Evolutionary conservation across 35 echinoderm and acorn worm species (phyloP).

Genomic region (Ophiothrix spiculata): DNA sequence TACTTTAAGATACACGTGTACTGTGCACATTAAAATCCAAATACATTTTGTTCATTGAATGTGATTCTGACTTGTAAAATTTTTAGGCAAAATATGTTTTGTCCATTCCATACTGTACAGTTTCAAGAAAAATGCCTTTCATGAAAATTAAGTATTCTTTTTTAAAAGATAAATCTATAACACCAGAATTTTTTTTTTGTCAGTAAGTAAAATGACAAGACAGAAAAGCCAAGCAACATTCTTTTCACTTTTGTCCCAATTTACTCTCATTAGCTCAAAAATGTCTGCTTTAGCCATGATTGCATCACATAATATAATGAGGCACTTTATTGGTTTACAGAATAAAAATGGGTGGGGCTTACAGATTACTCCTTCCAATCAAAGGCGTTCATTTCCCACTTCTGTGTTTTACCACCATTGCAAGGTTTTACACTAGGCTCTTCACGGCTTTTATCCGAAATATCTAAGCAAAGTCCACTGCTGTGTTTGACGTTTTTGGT

Average conservation of each 20-base stretch:
- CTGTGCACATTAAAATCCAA: too few species aligned
- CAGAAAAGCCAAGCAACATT: background rate
- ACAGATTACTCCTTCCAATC: slow-evolving; percentile 25
- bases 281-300: background rate
- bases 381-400: slow-evolving; percentile 80
- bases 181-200: background rate
- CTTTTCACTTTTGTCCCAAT: background rate
- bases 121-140: too few species aligned
- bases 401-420: slow-evolving; percentile 72
- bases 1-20: too few species aligned
- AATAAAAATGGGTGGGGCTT: background rate
- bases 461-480: slow-evolving; percentile 84
- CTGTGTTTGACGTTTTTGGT: slow-evolving; percentile 93
- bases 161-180: background rate
- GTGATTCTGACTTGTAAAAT: too few species aligned
- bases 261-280: background rate
- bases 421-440: slow-evolving; percentile 82
- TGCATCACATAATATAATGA: background rate
- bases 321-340: background rate
- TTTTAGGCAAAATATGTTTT: too few species aligned
- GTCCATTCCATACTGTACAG: too few species aligned
- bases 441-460: slow-evolving; percentile 74
- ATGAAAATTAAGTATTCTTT: background rate
- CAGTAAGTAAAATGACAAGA: background rate
- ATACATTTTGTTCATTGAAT: too few species aligned